Percentiles rank a stretch among this genome's conserved stretches.
Conservation (phyloP, 1,140 invertebrate genomes). For the Drosophila mauritiana region DNA sequence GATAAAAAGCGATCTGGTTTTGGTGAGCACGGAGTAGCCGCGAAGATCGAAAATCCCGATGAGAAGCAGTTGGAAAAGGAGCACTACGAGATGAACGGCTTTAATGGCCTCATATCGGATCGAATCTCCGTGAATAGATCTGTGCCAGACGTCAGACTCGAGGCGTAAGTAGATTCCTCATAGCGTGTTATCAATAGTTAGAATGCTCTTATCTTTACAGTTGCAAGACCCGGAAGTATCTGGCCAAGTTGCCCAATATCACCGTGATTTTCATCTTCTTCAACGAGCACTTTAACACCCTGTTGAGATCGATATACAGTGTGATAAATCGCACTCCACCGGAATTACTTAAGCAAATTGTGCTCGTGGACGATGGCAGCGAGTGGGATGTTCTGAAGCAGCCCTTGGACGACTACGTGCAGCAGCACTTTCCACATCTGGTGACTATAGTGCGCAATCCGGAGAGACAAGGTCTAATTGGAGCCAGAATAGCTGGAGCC, state of each 20-base stretch:
- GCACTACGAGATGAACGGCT: conserved; percentile 91
- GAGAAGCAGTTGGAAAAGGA: conserved; percentile 85
- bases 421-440: conserved; percentile 88
- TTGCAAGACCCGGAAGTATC: conserved; percentile 92
- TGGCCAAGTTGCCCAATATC: conserved; percentile 90
- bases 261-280: conserved; percentile 97
- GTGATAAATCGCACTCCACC: conserved; percentile 93
- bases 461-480: conserved; percentile 93
- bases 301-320: conserved; percentile 93
- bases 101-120: conserved; percentile 93
- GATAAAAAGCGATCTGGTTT: conserved; percentile 86
- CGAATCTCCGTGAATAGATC: conserved; percentile 91
- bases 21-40: conserved; percentile 90
- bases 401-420: conserved; percentile 91
- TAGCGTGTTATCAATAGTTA: conserved; percentile 56
- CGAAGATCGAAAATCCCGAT: conserved; percentile 81
- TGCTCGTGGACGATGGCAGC: conserved; percentile 97
- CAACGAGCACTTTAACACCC: conserved; percentile 95
- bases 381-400: conserved; percentile 89
- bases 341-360: conserved; percentile 93
- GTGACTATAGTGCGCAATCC: conserved; percentile 91
- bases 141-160: conserved; percentile 90
- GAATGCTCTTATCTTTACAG: conserved; percentile 84
- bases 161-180: conserved; percentile 86
- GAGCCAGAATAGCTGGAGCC: conserved; percentile 94